Evolutionary conservation across 1,140 invertebrate species (phyloP).

Genomic region (Trissolcus basalis): DNA sequence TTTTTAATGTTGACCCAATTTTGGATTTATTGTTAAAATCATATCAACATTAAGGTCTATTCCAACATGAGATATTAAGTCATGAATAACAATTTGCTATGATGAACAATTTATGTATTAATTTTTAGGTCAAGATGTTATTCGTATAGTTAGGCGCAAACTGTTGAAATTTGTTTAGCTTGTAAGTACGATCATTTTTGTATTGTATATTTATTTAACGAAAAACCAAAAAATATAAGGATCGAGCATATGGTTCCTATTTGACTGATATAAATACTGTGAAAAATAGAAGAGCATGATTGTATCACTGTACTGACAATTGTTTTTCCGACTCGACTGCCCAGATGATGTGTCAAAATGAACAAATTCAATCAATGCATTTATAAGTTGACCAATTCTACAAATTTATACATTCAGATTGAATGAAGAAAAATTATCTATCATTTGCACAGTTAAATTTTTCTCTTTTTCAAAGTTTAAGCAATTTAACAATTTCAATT

Average conservation of each 20-base stretch:
- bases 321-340: too few species aligned
- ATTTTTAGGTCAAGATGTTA: neutral
- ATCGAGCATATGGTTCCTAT: conserved; percentile 35
- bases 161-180: conserved; percentile 9
- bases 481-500: conserved; percentile 18
- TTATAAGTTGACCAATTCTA: conserved; percentile 6
- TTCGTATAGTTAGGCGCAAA: too few species aligned
- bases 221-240: conserved; percentile 17
- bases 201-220: conserved; percentile 22
- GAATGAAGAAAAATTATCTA: neutral
- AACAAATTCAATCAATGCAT: too few species aligned
- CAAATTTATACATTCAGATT: conserved; percentile 15
- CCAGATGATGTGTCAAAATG: too few species aligned
- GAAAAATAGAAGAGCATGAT: conserved; percentile 3
- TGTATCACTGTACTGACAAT: neutral
- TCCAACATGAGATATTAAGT: neutral
- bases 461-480: conserved; percentile 31
- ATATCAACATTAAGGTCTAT: too few species aligned
- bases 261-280: conserved; percentile 31
- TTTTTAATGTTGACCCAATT: too few species aligned
- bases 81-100: too few species aligned
- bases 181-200: conserved; percentile 11
- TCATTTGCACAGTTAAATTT: conserved; percentile 37
- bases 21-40: too few species aligned
- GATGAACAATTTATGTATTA: conserved; percentile 1